Evolutionary conservation across 2,797 vertebrate genomes (phyloP).

Genomic region (Podarcis siculus): DNA sequence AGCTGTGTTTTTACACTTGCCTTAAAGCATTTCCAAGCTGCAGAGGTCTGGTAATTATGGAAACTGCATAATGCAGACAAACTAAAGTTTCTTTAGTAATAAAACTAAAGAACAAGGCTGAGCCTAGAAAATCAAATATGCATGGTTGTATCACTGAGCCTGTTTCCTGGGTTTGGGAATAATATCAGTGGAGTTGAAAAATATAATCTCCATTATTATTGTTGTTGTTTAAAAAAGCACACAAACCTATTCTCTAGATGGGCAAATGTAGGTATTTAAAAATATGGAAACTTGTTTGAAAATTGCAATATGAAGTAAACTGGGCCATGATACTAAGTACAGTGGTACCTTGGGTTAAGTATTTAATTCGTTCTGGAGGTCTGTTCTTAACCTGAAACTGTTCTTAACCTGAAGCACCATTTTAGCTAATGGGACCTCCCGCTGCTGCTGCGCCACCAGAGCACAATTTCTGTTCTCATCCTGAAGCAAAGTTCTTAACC

Average conservation of each 20-base stretch:
- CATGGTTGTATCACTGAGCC: background rate
- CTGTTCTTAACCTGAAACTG: too few species aligned
- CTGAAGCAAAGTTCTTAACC: too few species aligned
- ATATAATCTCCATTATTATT: background rate
- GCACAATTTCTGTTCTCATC: too few species aligned
- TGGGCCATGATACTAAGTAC: background rate
- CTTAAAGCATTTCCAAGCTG: constrained; percentile 25
- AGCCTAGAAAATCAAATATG: background rate
- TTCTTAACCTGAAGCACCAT: too few species aligned
- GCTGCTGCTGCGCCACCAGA: too few species aligned
- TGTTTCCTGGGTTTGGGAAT: background rate
- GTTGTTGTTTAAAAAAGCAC: too few species aligned
- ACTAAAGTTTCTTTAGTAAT: background rate
- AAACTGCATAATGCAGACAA: constrained; percentile 1
- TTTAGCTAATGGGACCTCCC: too few species aligned
- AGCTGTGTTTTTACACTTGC: constrained; percentile 23
- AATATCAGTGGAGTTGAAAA: background rate
- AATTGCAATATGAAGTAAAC: background rate
- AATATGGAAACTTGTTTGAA: background rate
- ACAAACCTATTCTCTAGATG: background rate
- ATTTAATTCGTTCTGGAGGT: too few species aligned
- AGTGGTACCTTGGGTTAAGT: too few species aligned
- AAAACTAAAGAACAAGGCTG: background rate
- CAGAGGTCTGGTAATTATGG: constrained; percentile 37
- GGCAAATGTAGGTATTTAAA: too few species aligned